Evolutionary conservation across 2,797 vertebrate species (phyloP).

Genomic region (Ataeniobius toweri): DNA sequence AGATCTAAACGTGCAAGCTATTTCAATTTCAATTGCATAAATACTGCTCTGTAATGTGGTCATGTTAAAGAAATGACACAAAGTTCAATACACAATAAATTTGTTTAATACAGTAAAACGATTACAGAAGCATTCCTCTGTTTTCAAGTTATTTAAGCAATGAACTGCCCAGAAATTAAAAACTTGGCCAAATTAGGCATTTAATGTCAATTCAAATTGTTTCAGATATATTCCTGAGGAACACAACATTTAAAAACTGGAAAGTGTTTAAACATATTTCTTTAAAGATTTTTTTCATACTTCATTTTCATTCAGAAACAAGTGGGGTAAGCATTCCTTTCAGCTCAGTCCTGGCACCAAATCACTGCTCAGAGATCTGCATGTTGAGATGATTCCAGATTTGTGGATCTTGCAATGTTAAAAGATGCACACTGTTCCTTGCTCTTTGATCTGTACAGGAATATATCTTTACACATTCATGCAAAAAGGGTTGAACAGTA

Average conservation of each 20-base stretch:
- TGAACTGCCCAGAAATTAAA: constrained; percentile 60
- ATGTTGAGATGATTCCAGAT: constrained; percentile 57
- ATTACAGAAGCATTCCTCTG: constrained; percentile 75
- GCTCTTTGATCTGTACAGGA: no score
- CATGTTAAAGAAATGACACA: constrained; percentile 32
- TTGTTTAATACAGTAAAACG: constrained; percentile 79
- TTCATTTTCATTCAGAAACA: constrained; percentile 66
- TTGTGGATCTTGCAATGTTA: constrained; percentile 20
- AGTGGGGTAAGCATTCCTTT: constrained; percentile 70
- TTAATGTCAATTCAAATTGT: constrained; percentile 65
- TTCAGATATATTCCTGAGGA: constrained; percentile 77
- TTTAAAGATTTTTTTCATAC: constrained; percentile 40
- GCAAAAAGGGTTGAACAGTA: no score
- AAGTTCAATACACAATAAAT: constrained; percentile 57
- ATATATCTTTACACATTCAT: no score
- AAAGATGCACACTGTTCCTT: no score
- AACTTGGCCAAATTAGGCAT: constrained; percentile 65
- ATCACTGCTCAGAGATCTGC: constrained; percentile 67
- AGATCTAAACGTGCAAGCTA: no score
- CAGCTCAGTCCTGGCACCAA: constrained; percentile 70
- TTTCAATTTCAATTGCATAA: not conserved
- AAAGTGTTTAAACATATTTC: constrained; percentile 70
- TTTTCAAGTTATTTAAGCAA: constrained; percentile 64
- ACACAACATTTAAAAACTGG: constrained; percentile 76
- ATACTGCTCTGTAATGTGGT: not conserved